phyloP scores from a whole-genome alignment of 2,797 vertebrate genomes.

The Microctenopoma lineatum region DNA sequence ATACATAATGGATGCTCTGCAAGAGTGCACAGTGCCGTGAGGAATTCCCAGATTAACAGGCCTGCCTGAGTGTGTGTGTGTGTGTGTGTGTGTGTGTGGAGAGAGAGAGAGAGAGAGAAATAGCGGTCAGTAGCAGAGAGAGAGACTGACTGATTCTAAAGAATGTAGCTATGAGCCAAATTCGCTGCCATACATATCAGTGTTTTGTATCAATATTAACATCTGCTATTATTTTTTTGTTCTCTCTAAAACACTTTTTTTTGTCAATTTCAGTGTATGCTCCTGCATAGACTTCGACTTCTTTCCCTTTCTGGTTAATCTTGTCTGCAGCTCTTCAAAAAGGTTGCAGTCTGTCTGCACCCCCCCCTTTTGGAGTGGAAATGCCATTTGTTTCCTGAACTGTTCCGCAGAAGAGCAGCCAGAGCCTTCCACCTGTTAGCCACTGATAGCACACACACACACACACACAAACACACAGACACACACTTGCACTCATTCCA shows the following conservation, averaged over 20 bases:
- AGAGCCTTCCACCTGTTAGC: conserved; percentile 70
- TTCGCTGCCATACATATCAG: conserved; percentile 21
- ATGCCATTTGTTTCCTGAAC: conserved; percentile 71
- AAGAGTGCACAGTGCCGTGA: conserved; percentile 54
- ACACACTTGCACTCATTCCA: conserved; percentile 19
- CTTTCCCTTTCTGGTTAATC: conserved; percentile 39
- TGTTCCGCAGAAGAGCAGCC: conserved; percentile 60
- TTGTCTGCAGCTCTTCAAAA: conserved; percentile 42
- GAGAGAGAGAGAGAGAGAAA: background rate
- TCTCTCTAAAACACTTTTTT: conserved; percentile 2
- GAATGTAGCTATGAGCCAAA: conserved; percentile 38
- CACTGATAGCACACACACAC: conserved; percentile 54
- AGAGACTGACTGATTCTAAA: conserved; percentile 41
- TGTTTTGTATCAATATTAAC: conserved; percentile 33
- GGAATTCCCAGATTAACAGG: conserved; percentile 70
- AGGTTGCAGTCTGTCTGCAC: conserved; percentile 10
- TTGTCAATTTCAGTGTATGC: conserved; percentile 11
- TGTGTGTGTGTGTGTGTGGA: conserved; percentile 6
- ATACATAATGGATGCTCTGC: conserved; percentile 78
- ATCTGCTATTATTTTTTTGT: conserved; percentile 24
- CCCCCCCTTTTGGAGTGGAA: conserved; percentile 42
- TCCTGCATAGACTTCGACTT: conserved; percentile 1
- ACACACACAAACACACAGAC: conserved; percentile 12
- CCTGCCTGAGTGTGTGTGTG: conserved; percentile 41
- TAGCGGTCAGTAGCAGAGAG: conserved; percentile 2